Evolutionary conservation across 2,888 invertebrate genomes (phyloP), one percentile per base, ranked within the genome.

Genomic region (Trichogramma dendrolimi): DNA sequence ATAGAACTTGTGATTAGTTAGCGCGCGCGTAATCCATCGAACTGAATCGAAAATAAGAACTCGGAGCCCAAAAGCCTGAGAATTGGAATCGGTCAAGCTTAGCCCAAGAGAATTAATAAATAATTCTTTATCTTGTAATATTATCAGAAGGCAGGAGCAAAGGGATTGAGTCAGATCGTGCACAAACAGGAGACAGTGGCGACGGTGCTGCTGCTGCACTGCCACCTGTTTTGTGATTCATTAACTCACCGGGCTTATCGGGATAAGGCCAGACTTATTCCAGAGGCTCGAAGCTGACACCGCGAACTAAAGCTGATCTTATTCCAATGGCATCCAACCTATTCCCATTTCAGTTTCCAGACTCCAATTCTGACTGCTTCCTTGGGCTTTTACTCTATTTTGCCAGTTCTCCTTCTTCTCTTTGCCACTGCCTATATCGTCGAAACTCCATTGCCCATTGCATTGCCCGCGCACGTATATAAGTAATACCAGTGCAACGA

Each of bases 151-250:
- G 27, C 27, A 27, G 27, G 27, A 27, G 27, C 27, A 27, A 27
- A 27, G 27, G 27, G 27, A 27, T 27, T 27, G 27, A 27, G 27
- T 27, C 27, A 27, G 27, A 27, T 53, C 10, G 41, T 14, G 8
- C 46, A 7, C 40, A 2, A 44, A 48, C 61, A 56, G 49, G 27
- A 27, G 27, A 27, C 27, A 3, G 27, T 27, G 3, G 27, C 54
- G 50, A 42, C 52, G 38, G 39, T 4, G n/a, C 39, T 52, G 5
- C 10, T 27, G 7, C 51, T 51, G 72, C 72, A 70, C 74, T 73
- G 72, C 78, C 78, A 79, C 79, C 79, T 79, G 79, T 78, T 79
- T 79, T 78, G 78, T 79, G 79, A 78, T 78, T 78, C 79, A 79
- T 79, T 78, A 78, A 79, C 78, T 78, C 76, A 78, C 75, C 75